Percentiles rank a stretch among this genome's conserved stretches.
Evolutionary conservation across 2,888 invertebrate genomes (phyloP).

Genomic region (Drosophila basisetae): DNA sequence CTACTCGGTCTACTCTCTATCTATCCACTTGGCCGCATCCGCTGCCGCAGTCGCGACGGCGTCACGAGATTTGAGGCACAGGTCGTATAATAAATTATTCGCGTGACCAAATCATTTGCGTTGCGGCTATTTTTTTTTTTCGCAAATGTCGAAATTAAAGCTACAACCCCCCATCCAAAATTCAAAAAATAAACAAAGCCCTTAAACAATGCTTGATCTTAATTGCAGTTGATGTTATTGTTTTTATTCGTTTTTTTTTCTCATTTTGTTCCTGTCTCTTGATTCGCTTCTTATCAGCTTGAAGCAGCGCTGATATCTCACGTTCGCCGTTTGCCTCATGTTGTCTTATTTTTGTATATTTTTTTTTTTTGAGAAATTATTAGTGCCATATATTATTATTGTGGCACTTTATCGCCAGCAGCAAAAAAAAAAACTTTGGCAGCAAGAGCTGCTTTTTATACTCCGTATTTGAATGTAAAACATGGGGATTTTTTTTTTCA

Average conservation of each 20-base stretch:
- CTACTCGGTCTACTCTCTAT: slow-evolving; percentile 43
- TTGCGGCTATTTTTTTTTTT: slow-evolving; percentile 59
- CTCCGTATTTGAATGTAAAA: not conserved
- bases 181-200: not conserved
- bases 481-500: not conserved
- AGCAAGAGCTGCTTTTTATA: slow-evolving; percentile 12
- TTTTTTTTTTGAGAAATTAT: slow-evolving; percentile 63
- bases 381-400: slow-evolving; percentile 67
- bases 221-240: slow-evolving; percentile 24
- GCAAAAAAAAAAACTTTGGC: slow-evolving; percentile 29
- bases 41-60: slow-evolving; percentile 43
- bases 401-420: slow-evolving; percentile 61
- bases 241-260: not conserved
- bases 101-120: slow-evolving; percentile 81
- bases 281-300: slow-evolving; percentile 42
- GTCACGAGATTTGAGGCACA: slow-evolving; percentile 72
- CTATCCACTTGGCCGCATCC: slow-evolving; percentile 67
- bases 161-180: slow-evolving; percentile 9
- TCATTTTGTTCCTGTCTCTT: not conserved
- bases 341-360: slow-evolving; percentile 34
- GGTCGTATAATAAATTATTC: slow-evolving; percentile 81
- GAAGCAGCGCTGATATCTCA: slow-evolving; percentile 44
- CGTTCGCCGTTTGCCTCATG: slow-evolving; percentile 28
- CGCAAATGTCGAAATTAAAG: slow-evolving; percentile 49
- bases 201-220: slow-evolving; percentile 30